Conservation (phyloP, 2,797 vertebrate genomes). For the Hipposideros larvatus region DNA sequence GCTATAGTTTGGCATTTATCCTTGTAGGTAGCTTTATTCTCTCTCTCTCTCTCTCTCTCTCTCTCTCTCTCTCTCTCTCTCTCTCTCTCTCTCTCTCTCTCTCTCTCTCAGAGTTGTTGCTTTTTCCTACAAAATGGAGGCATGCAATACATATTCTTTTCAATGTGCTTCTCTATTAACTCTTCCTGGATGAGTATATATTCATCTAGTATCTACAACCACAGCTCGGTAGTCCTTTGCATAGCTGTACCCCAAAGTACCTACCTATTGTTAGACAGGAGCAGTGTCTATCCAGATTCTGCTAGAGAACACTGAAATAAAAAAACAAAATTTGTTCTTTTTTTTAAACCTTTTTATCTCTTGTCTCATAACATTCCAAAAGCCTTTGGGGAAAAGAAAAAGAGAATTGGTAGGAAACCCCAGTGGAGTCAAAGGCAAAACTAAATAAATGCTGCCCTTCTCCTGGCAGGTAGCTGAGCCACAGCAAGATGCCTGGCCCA, state of each 20-base stretch:
- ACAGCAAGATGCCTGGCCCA: neutral
- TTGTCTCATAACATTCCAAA: neutral
- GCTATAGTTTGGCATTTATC: neutral
- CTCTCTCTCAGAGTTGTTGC: neutral
- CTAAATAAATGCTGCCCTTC: neutral
- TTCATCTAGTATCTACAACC: neutral
- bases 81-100: neutral
- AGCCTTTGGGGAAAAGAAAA: constrained; percentile 38
- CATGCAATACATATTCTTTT: neutral
- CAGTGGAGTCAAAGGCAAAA: constrained; percentile 40
- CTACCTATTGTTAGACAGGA: neutral
- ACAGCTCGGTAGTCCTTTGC: neutral
- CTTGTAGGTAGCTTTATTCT: too few relatives aligned
- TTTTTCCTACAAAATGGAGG: neutral
- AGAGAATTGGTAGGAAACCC: neutral
- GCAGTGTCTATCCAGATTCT: neutral
- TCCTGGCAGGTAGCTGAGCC: neutral
- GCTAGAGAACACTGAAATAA: neutral
- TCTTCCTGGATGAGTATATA: neutral
- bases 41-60: neutral
- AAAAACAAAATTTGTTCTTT: neutral
- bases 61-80: neutral
- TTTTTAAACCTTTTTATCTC: neutral
- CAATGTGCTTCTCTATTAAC: neutral
- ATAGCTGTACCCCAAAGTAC: neutral